Evolutionary conservation across 2,888 invertebrate genomes (phyloP).

Genomic region (Tineola bisselliella): DNA sequence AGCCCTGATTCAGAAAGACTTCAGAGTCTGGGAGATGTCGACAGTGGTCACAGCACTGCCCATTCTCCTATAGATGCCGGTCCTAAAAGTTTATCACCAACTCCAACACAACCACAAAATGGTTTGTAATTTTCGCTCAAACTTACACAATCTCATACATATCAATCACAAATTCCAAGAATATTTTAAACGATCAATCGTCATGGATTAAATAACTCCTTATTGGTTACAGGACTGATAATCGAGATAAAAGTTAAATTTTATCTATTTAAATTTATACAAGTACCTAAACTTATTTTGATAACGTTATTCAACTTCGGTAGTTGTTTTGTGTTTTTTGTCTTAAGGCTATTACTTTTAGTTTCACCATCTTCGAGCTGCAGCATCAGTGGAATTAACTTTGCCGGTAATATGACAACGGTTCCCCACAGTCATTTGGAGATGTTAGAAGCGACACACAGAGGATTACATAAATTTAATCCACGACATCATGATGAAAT

Average conservation of each 20-base stretch:
- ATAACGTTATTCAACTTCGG: neutral
- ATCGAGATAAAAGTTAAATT: neutral
- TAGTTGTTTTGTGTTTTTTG: neutral
- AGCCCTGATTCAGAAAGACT: constrained; percentile 88
- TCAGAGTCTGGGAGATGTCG: constrained; percentile 78
- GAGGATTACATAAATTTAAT: constrained; percentile 95
- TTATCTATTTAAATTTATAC: neutral
- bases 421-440: constrained; percentile 83
- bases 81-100: constrained; percentile 85
- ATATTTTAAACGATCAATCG: constrained; percentile 9
- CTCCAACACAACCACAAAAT: constrained; percentile 64
- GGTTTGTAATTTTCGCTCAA: constrained; percentile 27
- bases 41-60: constrained; percentile 91
- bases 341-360: constrained; percentile 14
- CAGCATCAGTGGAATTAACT: constrained; percentile 63
- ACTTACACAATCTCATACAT: neutral
- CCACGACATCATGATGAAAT: constrained; percentile 96
- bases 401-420: constrained; percentile 72
- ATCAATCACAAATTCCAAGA: neutral
- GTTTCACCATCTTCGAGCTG: constrained; percentile 70
- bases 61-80: constrained; percentile 87
- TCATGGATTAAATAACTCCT: neutral
- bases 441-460: constrained; percentile 92
- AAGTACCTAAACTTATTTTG: neutral
- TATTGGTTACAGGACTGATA: neutral